Conservation (phyloP, 2,113 vertebrate species). For the Globicephala melas region DNA sequence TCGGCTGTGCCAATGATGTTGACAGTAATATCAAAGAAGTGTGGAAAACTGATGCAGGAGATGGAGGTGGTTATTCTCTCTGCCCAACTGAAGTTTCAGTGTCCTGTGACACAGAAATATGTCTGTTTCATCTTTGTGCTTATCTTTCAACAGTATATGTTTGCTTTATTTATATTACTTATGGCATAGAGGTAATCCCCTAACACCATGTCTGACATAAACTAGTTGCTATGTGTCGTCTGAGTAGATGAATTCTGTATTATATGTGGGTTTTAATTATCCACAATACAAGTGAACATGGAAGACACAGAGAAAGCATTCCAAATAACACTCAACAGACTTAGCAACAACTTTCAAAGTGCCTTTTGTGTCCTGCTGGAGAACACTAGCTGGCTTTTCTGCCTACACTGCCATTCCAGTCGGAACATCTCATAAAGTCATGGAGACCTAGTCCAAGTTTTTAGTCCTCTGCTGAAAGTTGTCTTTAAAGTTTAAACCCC, state of each 20-base stretch:
- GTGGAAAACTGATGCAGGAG: no score
- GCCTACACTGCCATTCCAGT: slow-evolving; percentile 35
- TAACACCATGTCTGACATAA: slow-evolving; percentile 32
- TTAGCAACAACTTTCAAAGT: slow-evolving; percentile 50
- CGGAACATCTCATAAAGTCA: background rate
- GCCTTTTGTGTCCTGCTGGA: slow-evolving; percentile 25
- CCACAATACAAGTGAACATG: slow-evolving; percentile 36
- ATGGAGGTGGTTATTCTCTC: background rate
- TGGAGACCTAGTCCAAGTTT: background rate
- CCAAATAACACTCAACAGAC: slow-evolving; percentile 66
- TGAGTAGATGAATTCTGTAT: slow-evolving; percentile 70
- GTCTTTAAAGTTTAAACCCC: background rate
- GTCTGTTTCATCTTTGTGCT: background rate
- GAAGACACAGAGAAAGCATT: slow-evolving; percentile 59
- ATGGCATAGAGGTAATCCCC: slow-evolving; percentile 11
- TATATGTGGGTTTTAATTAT: slow-evolving; percentile 74
- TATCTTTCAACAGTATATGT: background rate
- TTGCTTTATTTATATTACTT: slow-evolving; percentile 20
- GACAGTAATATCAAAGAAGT: no score
- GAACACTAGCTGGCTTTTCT: slow-evolving; percentile 51
- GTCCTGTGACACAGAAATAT: background rate
- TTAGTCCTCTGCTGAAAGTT: background rate
- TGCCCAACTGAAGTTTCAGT: background rate
- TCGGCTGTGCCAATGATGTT: no score
- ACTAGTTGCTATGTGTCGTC: slow-evolving; percentile 32